Percentiles rank a stretch among this genome's conserved stretches.
These are phyloP conservation scores for Drosophila mercatorum DNA, from an alignment of 2,888 invertebrate genomes.

Conservation along the genomic window DNA sequence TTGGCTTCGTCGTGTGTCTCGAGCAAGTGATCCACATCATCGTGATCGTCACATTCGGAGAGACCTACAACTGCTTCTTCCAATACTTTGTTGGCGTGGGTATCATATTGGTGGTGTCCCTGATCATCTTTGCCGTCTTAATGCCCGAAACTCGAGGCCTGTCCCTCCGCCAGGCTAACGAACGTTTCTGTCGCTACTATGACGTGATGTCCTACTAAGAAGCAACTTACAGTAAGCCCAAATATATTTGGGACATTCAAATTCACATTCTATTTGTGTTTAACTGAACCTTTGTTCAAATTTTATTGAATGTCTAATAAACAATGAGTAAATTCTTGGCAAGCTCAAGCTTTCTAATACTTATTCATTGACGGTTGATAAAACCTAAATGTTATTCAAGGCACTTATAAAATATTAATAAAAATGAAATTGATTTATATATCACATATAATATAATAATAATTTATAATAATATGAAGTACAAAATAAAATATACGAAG, in stretches of 20 bases:
- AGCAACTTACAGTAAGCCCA: background rate
- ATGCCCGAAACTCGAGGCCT: conserved; percentile 66
- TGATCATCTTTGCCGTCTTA: conserved; percentile 47
- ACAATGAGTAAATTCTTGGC: background rate
- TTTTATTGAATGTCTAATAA: background rate
- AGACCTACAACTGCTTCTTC: conserved; percentile 28
- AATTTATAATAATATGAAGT: background rate
- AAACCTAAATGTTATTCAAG: background rate
- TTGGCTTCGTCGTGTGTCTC: conserved; percentile 62
- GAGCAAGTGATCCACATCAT: conserved; percentile 73
- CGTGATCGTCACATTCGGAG: conserved; percentile 53
- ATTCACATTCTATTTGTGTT: background rate
- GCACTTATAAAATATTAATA: background rate
- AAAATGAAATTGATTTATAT: background rate
- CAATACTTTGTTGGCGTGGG: conserved; percentile 64
- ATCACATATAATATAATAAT: background rate
- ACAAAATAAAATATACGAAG: background rate
- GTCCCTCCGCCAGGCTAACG: conserved; percentile 59
- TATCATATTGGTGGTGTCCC: conserved; percentile 51
- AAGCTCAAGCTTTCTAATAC: background rate
- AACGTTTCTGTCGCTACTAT: conserved; percentile 54
- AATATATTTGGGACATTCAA: background rate
- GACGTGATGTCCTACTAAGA: conserved; percentile 61
- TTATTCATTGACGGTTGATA: background rate
- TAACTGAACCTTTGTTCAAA: background rate